These are phyloP conservation scores for Lasioglossum lativentre DNA, from an alignment of 2,888 invertebrate species.

Conservation along the genomic window DNA sequence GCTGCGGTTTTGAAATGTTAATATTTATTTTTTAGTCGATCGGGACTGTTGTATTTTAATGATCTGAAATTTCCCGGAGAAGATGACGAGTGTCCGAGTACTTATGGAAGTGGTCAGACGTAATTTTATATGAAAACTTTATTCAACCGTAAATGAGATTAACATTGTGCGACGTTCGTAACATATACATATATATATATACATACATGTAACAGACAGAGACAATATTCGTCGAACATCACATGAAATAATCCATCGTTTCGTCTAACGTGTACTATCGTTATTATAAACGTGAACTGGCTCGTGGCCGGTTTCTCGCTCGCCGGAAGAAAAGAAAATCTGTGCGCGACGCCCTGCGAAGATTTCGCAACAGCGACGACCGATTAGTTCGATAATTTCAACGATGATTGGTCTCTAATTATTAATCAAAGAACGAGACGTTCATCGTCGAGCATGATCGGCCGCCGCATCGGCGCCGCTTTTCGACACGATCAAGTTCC, in stretches of 20 bases:
- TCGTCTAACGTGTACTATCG: conserved; percentile 30
- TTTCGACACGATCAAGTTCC: conserved; percentile 30
- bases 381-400: not conserved
- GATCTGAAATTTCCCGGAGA: too few species aligned
- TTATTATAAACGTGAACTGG: conserved; percentile 24
- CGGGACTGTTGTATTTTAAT: too few species aligned
- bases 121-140: conserved; percentile 63
- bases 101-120: not conserved
- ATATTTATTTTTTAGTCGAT: not conserved
- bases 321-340: not conserved
- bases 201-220: conserved; percentile 58
- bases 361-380: not conserved
- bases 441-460: not conserved
- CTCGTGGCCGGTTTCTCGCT: not conserved
- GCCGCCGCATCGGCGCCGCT: not conserved
- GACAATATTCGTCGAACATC: conserved; percentile 57
- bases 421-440: not conserved
- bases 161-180: conserved; percentile 62
- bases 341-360: not conserved
- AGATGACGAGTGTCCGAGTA: too few species aligned
- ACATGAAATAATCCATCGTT: conserved; percentile 54
- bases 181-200: conserved; percentile 50
- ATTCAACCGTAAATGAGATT: conserved; percentile 64
- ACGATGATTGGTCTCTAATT: not conserved
- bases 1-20: not conserved